Conservation (phyloP, 2,113 vertebrate species). For the Ascaphus truei region DNA sequence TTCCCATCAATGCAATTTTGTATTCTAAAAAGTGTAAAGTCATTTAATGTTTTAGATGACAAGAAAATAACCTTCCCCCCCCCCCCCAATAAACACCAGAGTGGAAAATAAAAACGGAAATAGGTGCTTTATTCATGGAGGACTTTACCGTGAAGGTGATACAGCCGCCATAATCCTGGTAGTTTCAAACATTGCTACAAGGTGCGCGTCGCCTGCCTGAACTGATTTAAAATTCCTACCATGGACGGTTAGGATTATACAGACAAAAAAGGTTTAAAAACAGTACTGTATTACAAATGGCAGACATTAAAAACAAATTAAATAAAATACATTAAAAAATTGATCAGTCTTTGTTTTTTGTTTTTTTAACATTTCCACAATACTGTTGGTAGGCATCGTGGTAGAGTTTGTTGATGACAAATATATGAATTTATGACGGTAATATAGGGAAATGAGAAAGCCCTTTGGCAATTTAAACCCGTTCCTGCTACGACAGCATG, state of each 20-base stretch:
- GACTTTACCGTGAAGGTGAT: neutral
- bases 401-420: no score
- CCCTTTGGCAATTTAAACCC: no score
- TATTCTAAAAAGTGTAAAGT: no score
- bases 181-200: constrained; percentile 22
- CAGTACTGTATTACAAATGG: neutral
- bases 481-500: no score
- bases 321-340: no score
- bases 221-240: no score
- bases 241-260: neutral
- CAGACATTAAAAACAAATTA: neutral
- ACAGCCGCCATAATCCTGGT: neutral
- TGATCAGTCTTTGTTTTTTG: no score
- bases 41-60: neutral
- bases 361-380: no score
- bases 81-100: constrained; percentile 10
- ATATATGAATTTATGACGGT: no score
- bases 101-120: constrained; percentile 7
- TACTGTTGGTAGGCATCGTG: no score
- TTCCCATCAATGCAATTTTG: neutral
- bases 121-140: constrained; percentile 19
- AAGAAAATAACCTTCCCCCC: neutral
- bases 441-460: no score
- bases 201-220: no score
- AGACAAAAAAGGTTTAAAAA: neutral